phyloP scores from a whole-genome alignment of 2,888 invertebrate species.

The Scaptomyza flava region DNA sequence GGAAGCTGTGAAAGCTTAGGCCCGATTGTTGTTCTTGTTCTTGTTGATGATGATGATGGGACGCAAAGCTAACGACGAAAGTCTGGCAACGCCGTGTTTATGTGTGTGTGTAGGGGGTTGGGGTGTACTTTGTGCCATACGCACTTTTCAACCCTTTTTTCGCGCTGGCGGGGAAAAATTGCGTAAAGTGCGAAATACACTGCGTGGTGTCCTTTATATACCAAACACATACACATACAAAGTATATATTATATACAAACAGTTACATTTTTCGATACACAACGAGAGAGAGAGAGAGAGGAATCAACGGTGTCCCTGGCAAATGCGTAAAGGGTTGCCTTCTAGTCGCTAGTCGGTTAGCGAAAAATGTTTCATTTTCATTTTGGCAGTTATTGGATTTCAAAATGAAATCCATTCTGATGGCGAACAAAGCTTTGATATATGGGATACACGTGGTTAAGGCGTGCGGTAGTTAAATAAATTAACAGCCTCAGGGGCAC shows the following conservation, averaged over 20 bases:
- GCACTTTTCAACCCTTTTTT: conserved; percentile 78
- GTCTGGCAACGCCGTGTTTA: conserved; percentile 65
- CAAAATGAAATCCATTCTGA: conserved; percentile 81
- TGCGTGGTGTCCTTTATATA: conserved; percentile 50
- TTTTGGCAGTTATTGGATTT: conserved; percentile 77
- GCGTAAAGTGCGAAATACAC: conserved; percentile 74
- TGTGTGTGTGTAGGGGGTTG: conserved; percentile 34
- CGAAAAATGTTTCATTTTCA: conserved; percentile 66
- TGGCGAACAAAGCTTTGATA: conserved; percentile 74
- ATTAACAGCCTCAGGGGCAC: conserved; percentile 63
- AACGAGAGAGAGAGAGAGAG: conserved; percentile 11
- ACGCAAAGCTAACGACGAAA: conserved; percentile 42
- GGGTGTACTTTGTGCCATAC: conserved; percentile 59
- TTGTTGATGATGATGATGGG: conserved; percentile 24
- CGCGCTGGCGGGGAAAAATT: conserved; percentile 74
- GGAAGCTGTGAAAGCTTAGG: conserved; percentile 49
- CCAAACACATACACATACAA: conserved; percentile 16
- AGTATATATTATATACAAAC: conserved; percentile 60
- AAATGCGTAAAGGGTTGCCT: conserved; percentile 63
- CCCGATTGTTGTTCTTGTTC: conserved; percentile 17
- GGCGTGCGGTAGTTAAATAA: conserved; percentile 71
- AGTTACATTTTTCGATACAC: conserved; percentile 64
- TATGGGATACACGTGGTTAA: conserved; percentile 69
- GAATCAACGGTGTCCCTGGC: conserved; percentile 34
- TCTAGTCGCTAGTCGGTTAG: conserved; percentile 16